phyloP scores from a whole-genome alignment of 1,140 invertebrate species.

The Trichomalopsis sarcophagae region DNA sequence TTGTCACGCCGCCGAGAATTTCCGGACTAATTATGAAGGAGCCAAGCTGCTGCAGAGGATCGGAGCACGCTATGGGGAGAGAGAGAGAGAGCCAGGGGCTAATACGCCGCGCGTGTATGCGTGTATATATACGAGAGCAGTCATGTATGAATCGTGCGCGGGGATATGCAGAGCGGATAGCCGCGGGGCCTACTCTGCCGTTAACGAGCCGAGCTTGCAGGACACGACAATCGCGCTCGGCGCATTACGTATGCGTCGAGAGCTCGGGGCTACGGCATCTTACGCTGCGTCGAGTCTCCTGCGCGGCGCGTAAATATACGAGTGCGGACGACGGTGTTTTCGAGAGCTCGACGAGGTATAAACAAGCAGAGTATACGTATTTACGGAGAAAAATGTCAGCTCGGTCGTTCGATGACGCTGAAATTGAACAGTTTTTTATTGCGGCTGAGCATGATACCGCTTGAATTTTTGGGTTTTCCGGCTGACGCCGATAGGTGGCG shows the following conservation, averaged over 20 bases:
- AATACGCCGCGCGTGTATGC: not conserved
- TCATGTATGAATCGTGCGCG: not conserved
- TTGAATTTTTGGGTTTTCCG: too few relatives aligned
- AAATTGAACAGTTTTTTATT: too few relatives aligned
- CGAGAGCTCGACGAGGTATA: too few relatives aligned
- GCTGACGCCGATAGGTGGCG: too few relatives aligned
- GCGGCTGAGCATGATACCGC: too few relatives aligned
- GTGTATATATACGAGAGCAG: too few relatives aligned
- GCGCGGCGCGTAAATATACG: too few relatives aligned
- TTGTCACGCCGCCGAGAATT: constrained; percentile 8
- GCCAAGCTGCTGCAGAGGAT: not conserved
- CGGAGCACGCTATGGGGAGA: not conserved
- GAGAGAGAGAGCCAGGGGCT: not conserved
- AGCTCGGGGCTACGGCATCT: not conserved
- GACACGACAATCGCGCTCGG: not conserved
- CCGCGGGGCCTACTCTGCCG: not conserved
- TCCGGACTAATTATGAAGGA: constrained; percentile 28
- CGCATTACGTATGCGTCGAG: not conserved
- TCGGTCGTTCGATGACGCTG: too few relatives aligned
- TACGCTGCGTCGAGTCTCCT: not conserved
- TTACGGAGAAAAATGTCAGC: too few relatives aligned
- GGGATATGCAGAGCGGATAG: not conserved
- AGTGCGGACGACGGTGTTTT: too few relatives aligned
- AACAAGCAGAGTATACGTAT: too few relatives aligned
- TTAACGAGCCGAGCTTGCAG: not conserved